Evolutionary conservation across 2,888 invertebrate species (phyloP).

Genomic region (Polyploca ridens): DNA sequence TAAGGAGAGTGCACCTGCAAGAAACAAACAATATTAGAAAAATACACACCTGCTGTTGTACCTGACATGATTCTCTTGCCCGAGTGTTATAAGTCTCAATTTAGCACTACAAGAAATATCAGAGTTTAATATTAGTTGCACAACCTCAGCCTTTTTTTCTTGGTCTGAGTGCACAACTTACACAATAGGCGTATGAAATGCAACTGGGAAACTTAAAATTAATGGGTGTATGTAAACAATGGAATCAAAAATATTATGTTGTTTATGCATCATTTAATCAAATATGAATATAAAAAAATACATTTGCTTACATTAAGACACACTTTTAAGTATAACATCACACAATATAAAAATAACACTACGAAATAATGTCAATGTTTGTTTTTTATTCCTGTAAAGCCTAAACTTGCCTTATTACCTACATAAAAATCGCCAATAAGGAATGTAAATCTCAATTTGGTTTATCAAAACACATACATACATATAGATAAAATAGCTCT

Average conservation of each 20-base stretch:
- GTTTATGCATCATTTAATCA: slow-evolving; percentile 46
- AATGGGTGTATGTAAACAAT: neutral
- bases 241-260: slow-evolving; percentile 20
- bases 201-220: neutral
- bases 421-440: slow-evolving; percentile 41
- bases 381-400: slow-evolving; percentile 17
- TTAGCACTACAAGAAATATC: too few relatives aligned
- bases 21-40: slow-evolving; percentile 23
- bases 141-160: too few relatives aligned
- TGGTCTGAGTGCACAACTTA: too few relatives aligned
- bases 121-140: too few relatives aligned
- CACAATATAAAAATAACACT: slow-evolving; percentile 45
- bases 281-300: slow-evolving; percentile 67
- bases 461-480: slow-evolving; percentile 34
- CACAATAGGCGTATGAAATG: too few relatives aligned
- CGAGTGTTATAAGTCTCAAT: too few relatives aligned
- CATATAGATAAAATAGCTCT: slow-evolving; percentile 39
- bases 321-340: slow-evolving; percentile 51
- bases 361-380: neutral
- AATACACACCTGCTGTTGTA: neutral
- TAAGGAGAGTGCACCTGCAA: slow-evolving; percentile 78
- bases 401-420: slow-evolving; percentile 20
- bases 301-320: slow-evolving; percentile 50
- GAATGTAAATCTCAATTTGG: slow-evolving; percentile 65
- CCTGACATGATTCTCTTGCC: too few relatives aligned